Base-by-base conservation (phyloP, 2,113 vertebrate genomes). In the Sula dactylatra region DNA sequence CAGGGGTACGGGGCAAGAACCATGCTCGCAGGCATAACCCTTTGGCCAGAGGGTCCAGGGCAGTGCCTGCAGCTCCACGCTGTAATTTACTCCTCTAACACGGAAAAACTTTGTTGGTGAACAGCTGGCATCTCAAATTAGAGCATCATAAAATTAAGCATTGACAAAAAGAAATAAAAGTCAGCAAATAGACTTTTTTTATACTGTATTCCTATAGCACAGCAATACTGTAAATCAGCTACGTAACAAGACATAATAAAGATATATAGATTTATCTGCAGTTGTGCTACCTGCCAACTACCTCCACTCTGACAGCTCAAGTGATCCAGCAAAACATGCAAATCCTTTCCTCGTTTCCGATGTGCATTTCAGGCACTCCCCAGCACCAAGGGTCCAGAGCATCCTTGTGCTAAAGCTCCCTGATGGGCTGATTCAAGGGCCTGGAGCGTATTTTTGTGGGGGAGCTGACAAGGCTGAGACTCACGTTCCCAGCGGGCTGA, bases 41-140 rank as follows among this genome's bases (percentile, higher is more conserved):
- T 69, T 11, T 2, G 59, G 58, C n/a, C n/a, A n/a, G n/a, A n/a
- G n/a, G n/a, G 38, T 65, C 40, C 64, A 42, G 44, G 44, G 44
- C 38, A 66, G 34, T 3, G 0, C 56, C 78, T 11, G 15, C 76
- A 91, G 72, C 34, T 73, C 54, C 49, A 32, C 3, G 1, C 17
- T 38, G 26, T n/a, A 40, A 67, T 71, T 72, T 58, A 79, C 42
- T 83, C 29, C 82, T 70, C 74, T 94, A 90, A 78, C 83, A 97
- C 1, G 6, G n/a, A 91, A 74, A 42, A 82, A 83, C 67, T 90
- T 72, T 9, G 44, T 38, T 29, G 9, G 55, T 13, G 59, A 98
- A 83, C 95, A 98, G 95, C 96, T 97, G 96, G 95, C 80, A 90
- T 52, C 92, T 97, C 92, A 58, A 34, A 95, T 54, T 42, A 88